Base-by-base conservation (phyloP, 1,140 invertebrate genomes). In the Geopemphigus sp. region DNA sequence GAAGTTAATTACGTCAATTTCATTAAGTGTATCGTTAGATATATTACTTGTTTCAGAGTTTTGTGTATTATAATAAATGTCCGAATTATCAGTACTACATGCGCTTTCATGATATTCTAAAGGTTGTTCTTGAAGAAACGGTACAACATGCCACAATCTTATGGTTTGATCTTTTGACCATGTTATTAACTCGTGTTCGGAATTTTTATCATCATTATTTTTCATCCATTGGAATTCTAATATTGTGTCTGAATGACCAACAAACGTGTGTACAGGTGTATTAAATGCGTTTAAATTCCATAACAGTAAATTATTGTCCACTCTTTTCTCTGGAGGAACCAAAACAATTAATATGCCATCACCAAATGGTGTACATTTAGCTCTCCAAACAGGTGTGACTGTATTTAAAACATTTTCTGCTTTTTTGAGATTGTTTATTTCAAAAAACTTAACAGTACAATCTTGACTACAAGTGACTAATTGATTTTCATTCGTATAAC, bases 141-240 rank as follows among this genome's bases (percentile, higher is more conserved):
- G 89, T 85, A 95, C 93, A 83, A 98, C 93, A 84, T 91, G 91
- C 92, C 95, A 98, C 22, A 98, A 91, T 76, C 96, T 87, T 26
- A 98, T 87, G 70, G 91, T 95, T 83, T 97, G 94, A 88, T 98
- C 96, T 84, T 95, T 92, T 0, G 94, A 96, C 96, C 95, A 98
- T 1, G 95, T 98, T 0, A 98, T 90, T n/a, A 98, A 85, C 85
- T 98, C 94, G 86, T 92, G 92, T 83, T 95, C 92, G 64, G 74
- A 56, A 39, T 82, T 81, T 72, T 80, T 68, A 54, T 80, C 78
- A 1, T 57, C 78, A 32, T 80, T 39, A 50, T 66, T 76, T 45
- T 86, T 86, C 81, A 94, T 88, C 95, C 95, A 98, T 82, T 95
- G 93, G 90, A 98, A 98, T 84, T 98, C 96, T 54, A 97, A 87